Evolutionary conservation across 2,888 invertebrate genomes (phyloP).

Genomic region (Cosmopolites sordidus): DNA sequence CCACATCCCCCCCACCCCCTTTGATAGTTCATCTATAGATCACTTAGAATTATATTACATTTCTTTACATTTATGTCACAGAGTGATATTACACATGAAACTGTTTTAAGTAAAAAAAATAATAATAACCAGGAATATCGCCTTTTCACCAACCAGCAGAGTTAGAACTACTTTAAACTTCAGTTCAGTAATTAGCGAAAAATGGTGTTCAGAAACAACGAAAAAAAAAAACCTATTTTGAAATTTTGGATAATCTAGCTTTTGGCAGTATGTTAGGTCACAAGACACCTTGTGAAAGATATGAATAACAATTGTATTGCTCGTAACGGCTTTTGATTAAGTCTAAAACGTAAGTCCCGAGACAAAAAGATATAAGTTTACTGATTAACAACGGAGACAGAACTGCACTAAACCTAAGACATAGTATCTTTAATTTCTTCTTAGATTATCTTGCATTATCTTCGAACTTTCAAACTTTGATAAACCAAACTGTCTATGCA

Average conservation of each 20-base stretch:
- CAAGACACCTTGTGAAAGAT: slow-evolving; percentile 18
- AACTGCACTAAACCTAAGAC: too few species aligned
- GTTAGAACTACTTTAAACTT: too few species aligned
- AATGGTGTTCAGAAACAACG: neutral
- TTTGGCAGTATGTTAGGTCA: slow-evolving; percentile 11
- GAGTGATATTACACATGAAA: slow-evolving; percentile 1
- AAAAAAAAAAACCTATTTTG: neutral
- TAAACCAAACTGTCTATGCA: too few species aligned
- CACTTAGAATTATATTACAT: neutral
- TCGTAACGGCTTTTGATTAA: neutral
- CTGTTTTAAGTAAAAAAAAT: too few species aligned
- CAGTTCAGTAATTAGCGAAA: too few species aligned
- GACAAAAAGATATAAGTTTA: too few species aligned
- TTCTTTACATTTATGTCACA: neutral
- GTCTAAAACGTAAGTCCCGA: too few species aligned
- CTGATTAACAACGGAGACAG: too few species aligned
- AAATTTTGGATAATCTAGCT: slow-evolving; percentile 2
- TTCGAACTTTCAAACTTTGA: too few species aligned
- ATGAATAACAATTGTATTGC: slow-evolving; percentile 13
- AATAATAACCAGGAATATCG: neutral
- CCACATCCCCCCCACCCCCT: neutral
- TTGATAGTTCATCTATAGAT: neutral
- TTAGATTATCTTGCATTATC: too few species aligned
- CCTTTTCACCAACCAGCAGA: too few species aligned
- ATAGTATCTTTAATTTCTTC: too few species aligned